phyloP scores from a whole-genome alignment of 2,888 invertebrate genomes.

The Bembecia ichneumoniformis region DNA sequence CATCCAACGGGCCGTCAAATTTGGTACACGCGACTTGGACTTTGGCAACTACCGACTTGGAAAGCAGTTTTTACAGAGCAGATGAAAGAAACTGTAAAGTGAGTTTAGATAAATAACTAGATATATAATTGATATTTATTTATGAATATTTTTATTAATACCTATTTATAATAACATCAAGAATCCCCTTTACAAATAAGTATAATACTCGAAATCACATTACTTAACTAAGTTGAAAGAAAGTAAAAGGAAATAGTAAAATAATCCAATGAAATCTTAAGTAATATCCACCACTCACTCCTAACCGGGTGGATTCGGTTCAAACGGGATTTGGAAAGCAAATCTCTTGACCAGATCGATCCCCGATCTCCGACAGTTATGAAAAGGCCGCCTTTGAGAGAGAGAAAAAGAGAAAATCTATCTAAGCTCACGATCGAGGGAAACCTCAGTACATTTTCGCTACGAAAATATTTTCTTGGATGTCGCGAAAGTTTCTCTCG shows the following conservation, averaged over 20 bases:
- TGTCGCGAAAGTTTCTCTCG: constrained; percentile 43
- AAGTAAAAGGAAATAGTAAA: neutral
- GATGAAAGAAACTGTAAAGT: no score
- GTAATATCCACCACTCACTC: constrained; percentile 8
- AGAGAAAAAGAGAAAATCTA: constrained; percentile 44
- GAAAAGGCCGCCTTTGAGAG: constrained; percentile 50
- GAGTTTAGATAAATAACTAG: no score
- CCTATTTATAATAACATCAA: neutral
- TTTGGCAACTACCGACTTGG: no score
- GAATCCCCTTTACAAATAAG: neutral
- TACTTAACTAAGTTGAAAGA: neutral
- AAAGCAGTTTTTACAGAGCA: no score
- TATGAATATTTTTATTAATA: neutral
- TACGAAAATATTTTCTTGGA: constrained; percentile 54
- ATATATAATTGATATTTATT: neutral
- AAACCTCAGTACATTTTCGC: constrained; percentile 52
- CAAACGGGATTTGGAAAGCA: constrained; percentile 41
- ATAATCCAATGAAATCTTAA: neutral
- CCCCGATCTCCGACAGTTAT: constrained; percentile 59
- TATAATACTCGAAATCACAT: neutral
- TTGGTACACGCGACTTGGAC: no score
- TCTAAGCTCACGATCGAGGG: constrained; percentile 40
- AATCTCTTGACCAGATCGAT: constrained; percentile 50
- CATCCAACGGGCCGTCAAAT: no score
- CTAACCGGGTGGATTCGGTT: constrained; percentile 24